A percentile compares a stretch with the other conserved stretches of the same genome.
Evolutionary conservation across 2,888 invertebrate genomes (phyloP).

Genomic region (Leistus spinibarbis): DNA sequence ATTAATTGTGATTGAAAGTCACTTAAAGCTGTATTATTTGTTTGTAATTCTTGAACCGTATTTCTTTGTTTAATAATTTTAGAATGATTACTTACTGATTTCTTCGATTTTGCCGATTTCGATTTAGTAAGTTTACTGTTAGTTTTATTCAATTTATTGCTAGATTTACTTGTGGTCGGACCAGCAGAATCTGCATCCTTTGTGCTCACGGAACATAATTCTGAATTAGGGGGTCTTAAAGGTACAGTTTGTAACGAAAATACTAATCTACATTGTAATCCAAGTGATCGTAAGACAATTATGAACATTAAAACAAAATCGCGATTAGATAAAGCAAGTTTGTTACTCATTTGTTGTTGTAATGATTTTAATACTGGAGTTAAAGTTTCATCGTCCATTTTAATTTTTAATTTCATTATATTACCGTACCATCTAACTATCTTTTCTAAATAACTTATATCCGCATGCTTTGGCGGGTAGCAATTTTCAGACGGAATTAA

Average conservation of each 20-base stretch:
- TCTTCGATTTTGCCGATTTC: not conserved
- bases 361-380: slow-evolving; percentile 59
- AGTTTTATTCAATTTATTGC: slow-evolving; percentile 20
- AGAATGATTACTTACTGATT: slow-evolving; percentile 11
- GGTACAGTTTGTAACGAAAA: slow-evolving; percentile 80
- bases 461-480: slow-evolving; percentile 75
- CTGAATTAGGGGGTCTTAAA: slow-evolving; percentile 68
- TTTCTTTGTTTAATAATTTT: slow-evolving; percentile 20
- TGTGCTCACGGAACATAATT: slow-evolving; percentile 67
- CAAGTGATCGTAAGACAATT: slow-evolving; percentile 76
- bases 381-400: slow-evolving; percentile 51
- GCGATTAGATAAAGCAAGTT: slow-evolving; percentile 67
- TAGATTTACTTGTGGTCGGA: slow-evolving; percentile 24
- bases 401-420: slow-evolving; percentile 64
- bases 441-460: slow-evolving; percentile 76
- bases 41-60: too few species aligned
- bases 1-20: too few species aligned
- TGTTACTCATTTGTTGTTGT: slow-evolving; percentile 65
- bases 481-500: slow-evolving; percentile 75
- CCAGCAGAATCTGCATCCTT: slow-evolving; percentile 44
- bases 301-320: slow-evolving; percentile 79
- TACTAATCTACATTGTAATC: slow-evolving; percentile 80
- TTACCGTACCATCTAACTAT: slow-evolving; percentile 79
- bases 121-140: not conserved
- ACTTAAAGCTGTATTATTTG: slow-evolving; percentile 26